Conservation (phyloP, 2,888 invertebrate species). For the Norana najaformis region DNA sequence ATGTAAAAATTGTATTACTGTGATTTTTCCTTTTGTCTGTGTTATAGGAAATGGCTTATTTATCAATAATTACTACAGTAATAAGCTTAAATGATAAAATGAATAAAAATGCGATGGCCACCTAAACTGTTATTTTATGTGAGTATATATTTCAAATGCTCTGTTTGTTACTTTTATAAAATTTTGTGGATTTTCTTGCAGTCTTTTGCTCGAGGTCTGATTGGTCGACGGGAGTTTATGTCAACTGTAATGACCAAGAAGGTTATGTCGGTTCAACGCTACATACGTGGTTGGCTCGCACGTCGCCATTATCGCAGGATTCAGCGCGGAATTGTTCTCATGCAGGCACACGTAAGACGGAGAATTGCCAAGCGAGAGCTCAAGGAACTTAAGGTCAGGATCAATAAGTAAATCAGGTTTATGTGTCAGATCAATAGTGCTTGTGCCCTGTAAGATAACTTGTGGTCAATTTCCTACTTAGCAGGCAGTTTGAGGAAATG, state of each 20-base stretch:
- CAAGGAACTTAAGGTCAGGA: slow-evolving; percentile 73
- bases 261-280: slow-evolving; percentile 75
- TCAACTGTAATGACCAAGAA: slow-evolving; percentile 63
- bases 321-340: slow-evolving; percentile 71
- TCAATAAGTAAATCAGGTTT: neutral
- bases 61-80: too few relatives aligned
- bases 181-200: slow-evolving; percentile 64
- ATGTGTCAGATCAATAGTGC: neutral
- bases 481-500: neutral
- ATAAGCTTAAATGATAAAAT: too few relatives aligned
- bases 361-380: slow-evolving; percentile 81
- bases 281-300: slow-evolving; percentile 79
- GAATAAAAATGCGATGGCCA: too few relatives aligned
- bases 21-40: too few relatives aligned
- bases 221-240: slow-evolving; percentile 71
- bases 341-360: slow-evolving; percentile 67
- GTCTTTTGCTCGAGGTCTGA: slow-evolving; percentile 70
- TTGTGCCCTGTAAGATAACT: neutral
- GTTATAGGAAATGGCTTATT: too few relatives aligned
- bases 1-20: too few relatives aligned
- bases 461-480: neutral
- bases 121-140: too few relatives aligned
- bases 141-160: too few relatives aligned
- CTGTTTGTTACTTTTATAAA: too few relatives aligned
- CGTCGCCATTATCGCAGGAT: slow-evolving; percentile 56